These are phyloP conservation scores for Phallusia fumigata DNA, from an alignment of 23 tunicate genomes.

Conservation along the genomic window DNA sequence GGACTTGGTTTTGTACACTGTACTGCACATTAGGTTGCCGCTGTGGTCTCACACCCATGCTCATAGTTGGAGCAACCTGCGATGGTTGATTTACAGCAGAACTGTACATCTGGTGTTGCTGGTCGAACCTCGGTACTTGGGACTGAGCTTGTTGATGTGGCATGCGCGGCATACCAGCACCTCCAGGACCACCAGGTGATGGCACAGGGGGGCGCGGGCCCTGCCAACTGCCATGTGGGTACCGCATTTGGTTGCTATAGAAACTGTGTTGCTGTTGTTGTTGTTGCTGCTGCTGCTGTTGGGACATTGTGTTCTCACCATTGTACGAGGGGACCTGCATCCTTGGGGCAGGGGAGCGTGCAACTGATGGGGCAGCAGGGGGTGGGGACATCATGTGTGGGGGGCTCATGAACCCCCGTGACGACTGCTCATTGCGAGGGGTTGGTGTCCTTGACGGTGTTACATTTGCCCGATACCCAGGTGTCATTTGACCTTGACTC, in stretches of 20 bases:
- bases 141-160: constrained; percentile 15
- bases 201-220: constrained; percentile 39
- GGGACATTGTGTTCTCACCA: constrained; percentile 37
- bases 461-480: constrained; percentile 21
- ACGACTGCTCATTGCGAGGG: constrained; percentile 29
- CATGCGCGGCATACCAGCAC: constrained; percentile 2
- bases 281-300: constrained; percentile 14
- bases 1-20: not conserved
- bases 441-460: constrained; percentile 35
- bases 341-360: constrained; percentile 15
- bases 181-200: not conserved
- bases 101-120: constrained; percentile 17
- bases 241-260: constrained; percentile 32
- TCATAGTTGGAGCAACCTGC: not conserved
- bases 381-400: constrained; percentile 72
- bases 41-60: not conserved
- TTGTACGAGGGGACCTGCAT: constrained; percentile 41
- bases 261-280: constrained; percentile 46
- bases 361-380: constrained; percentile 25
- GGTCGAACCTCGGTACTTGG: constrained; percentile 12
- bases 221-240: constrained; percentile 54
- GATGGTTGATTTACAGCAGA: not conserved
- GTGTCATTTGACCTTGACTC: constrained; percentile 25
- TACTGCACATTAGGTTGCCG: not conserved
- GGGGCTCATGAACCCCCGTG: constrained; percentile 60